These are phyloP conservation scores for Oxycera nigricornis DNA, from an alignment of 2,888 invertebrate species.

Conservation along the genomic window DNA sequence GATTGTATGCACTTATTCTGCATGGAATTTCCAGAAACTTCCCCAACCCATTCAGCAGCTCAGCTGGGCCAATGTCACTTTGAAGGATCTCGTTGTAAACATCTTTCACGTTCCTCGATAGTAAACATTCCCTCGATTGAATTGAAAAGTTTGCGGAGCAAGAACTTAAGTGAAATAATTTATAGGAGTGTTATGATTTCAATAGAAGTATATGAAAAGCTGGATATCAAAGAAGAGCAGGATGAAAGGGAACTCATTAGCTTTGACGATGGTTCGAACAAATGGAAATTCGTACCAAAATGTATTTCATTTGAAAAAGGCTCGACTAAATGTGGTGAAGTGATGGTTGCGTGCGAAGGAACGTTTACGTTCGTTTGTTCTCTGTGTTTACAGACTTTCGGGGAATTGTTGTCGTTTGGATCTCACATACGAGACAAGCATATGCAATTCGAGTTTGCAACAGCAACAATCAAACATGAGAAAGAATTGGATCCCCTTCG, in stretches of 20 bases:
- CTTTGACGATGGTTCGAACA: no score
- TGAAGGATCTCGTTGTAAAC: not conserved
- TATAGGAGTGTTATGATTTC: not conserved
- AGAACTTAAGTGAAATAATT: not conserved
- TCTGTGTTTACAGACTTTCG: not conserved
- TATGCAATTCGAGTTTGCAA: not conserved
- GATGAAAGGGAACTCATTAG: not conserved
- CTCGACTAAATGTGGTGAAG: not conserved
- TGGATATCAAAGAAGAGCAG: not conserved
- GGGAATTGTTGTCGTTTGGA: not conserved
- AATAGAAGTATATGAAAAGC: not conserved
- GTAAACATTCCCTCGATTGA: no score
- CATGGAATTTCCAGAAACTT: not conserved
- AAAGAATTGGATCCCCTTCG: no score
- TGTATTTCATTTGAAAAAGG: not conserved
- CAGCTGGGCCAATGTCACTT: not conserved
- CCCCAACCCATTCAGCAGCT: not conserved
- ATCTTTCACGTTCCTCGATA: no score
- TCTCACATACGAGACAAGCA: not conserved
- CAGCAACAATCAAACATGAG: no score
- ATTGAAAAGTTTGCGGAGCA: not conserved
- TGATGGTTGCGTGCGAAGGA: not conserved
- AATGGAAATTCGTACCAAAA: no score
- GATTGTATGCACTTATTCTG: no score
- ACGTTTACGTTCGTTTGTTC: not conserved